These are phyloP conservation scores for Acanthoscelides obtectus DNA, from an alignment of 2,888 invertebrate species.

Conservation along the genomic window DNA sequence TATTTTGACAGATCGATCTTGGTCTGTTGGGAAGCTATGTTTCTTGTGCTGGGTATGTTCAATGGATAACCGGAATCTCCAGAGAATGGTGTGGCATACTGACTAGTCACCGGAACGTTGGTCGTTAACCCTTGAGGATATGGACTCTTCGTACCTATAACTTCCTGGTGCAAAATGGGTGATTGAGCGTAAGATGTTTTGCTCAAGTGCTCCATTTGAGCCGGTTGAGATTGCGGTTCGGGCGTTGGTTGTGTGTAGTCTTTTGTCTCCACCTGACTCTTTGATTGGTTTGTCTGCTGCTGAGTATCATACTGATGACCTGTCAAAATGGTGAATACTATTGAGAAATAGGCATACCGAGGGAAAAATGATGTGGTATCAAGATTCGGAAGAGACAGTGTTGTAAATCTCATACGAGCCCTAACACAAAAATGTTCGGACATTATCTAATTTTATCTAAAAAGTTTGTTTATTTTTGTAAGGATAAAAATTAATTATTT, in stretches of 20 bases:
- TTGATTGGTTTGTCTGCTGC: neutral
- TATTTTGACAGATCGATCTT: slow-evolving; percentile 43
- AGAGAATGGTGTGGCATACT: slow-evolving; percentile 19
- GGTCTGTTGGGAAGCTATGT: slow-evolving; percentile 25
- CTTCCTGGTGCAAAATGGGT: neutral
- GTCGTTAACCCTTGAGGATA: neutral
- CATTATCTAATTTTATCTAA: too few relatives aligned
- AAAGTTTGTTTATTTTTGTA: too few relatives aligned
- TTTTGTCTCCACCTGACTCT: neutral
- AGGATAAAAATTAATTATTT: too few relatives aligned
- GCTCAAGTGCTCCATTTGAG: neutral
- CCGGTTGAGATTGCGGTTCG: neutral
- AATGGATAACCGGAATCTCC: slow-evolving; percentile 33
- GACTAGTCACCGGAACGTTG: neutral
- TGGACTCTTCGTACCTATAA: neutral
- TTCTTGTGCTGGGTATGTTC: slow-evolving; percentile 33
- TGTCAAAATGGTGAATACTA: too few relatives aligned
- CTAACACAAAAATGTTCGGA: too few relatives aligned
- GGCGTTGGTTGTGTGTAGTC: neutral
- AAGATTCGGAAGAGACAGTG: too few relatives aligned
- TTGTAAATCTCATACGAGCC: too few relatives aligned
- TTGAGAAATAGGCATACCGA: too few relatives aligned
- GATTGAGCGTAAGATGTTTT: neutral
- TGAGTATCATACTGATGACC: neutral
- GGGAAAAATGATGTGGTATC: too few relatives aligned